These are phyloP conservation scores for Monopis laevigella DNA, from an alignment of 2,888 invertebrate species.

Conservation along the genomic window DNA sequence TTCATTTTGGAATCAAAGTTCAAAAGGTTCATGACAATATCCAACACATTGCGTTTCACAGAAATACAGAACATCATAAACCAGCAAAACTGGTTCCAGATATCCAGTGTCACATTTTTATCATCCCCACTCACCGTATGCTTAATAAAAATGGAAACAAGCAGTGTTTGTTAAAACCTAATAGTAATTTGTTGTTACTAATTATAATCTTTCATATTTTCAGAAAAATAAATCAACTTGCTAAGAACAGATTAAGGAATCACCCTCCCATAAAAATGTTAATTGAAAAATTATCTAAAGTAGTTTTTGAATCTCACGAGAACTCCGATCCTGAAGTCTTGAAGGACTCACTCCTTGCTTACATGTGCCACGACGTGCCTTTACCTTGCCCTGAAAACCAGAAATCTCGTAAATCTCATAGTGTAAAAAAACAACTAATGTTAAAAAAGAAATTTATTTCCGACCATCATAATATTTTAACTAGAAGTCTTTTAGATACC, in stretches of 20 bases:
- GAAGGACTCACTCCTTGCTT: conserved; percentile 83
- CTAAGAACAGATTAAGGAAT: conserved; percentile 72
- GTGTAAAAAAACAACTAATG: too few species aligned
- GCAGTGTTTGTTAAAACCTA: too few species aligned
- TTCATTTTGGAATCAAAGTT: too few species aligned
- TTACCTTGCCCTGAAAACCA: conserved; percentile 75
- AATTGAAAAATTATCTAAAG: conserved; percentile 71
- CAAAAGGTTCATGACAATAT: too few species aligned
- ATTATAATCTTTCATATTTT: conserved; percentile 22
- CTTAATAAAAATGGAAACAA: too few species aligned
- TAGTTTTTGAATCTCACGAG: conserved; percentile 73
- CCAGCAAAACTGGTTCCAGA: too few species aligned
- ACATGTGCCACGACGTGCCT: conserved; percentile 84
- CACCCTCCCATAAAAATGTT: conserved; percentile 79
- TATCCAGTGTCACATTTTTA: too few species aligned
- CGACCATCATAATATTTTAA: neutral
- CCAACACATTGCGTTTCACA: too few species aligned
- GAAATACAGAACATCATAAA: too few species aligned
- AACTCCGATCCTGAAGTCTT: conserved; percentile 75
- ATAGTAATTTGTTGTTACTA: too few species aligned
- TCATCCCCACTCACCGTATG: too few species aligned
- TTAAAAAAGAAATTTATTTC: conserved; percentile 2
- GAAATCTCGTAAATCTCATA: neutral
- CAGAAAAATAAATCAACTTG: conserved; percentile 68
- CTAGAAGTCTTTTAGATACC: conserved; percentile 28